Percentiles rank a stretch among this genome's conserved stretches.
Conservation (phyloP, 2,797 vertebrate genomes). For the Diplodus puntazzo region DNA sequence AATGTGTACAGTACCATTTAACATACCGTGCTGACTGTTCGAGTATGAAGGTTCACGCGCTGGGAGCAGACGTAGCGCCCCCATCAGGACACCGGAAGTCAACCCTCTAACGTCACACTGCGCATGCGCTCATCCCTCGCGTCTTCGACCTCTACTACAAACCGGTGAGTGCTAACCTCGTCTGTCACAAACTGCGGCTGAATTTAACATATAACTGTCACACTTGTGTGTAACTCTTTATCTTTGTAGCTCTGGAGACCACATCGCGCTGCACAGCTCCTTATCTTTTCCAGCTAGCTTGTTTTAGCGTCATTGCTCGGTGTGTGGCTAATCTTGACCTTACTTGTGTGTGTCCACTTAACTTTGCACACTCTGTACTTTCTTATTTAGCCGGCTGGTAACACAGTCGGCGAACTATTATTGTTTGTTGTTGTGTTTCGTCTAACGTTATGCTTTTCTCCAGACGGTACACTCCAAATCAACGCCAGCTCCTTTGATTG, state of each 20-base stretch:
- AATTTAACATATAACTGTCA: background rate
- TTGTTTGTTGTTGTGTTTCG: rapidly evolving
- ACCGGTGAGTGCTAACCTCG: constrained; percentile 65
- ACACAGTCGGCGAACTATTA: rapidly evolving
- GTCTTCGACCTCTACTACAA: constrained; percentile 80
- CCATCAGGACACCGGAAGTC: constrained; percentile 53
- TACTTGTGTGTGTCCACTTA: constrained; percentile 28
- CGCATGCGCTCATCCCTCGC: constrained; percentile 69
- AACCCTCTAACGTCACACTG: background rate
- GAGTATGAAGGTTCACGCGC: background rate
- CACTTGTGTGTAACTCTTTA: rapidly evolving
- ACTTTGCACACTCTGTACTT: constrained; percentile 29
- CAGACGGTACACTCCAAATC: constrained; percentile 22
- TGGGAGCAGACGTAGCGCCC: background rate
- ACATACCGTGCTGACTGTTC: background rate
- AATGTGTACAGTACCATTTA: background rate
- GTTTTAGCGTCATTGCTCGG: constrained; percentile 5
- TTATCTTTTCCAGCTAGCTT: background rate
- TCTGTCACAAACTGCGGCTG: background rate
- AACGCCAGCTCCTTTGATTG: constrained; percentile 46
- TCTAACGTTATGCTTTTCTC: background rate
- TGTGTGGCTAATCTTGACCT: constrained; percentile 68
- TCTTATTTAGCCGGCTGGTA: no score
- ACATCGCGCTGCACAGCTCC: rapidly evolving
- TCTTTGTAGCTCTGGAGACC: background rate